A percentile compares a stretch with the other conserved stretches of the same genome.
Evolutionary conservation across 2,888 invertebrate species (phyloP).

Genomic region (Noctua comes): DNA sequence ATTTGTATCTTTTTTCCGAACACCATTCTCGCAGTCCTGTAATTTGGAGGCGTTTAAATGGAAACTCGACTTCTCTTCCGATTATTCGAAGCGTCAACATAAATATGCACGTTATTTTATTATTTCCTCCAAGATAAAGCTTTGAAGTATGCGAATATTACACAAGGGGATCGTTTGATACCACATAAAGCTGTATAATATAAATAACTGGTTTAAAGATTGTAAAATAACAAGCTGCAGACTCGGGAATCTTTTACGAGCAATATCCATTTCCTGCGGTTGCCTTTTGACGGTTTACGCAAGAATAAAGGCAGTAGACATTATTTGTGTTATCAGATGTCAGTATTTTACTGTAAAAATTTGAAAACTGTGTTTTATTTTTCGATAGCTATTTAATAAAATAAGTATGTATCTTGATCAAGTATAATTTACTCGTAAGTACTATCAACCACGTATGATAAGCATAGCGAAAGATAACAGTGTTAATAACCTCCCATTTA

Average conservation of each 20-base stretch:
- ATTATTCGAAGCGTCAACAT: conserved; percentile 28
- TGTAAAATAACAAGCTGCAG: conserved; percentile 45
- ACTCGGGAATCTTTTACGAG: conserved; percentile 39
- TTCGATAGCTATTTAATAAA: background rate
- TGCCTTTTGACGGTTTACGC: conserved; percentile 26
- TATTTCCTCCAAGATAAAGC: conserved; percentile 28
- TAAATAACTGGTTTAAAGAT: conserved; percentile 27
- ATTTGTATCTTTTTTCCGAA: conserved; percentile 28
- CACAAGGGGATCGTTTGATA: conserved; percentile 31
- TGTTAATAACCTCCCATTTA: background rate
- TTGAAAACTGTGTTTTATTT: background rate
- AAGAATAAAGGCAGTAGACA: conserved; percentile 14
- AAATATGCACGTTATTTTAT: conserved; percentile 52
- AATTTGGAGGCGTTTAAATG: conserved; percentile 36
- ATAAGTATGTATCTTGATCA: background rate
- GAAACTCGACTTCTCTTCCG: conserved; percentile 25
- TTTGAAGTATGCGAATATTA: conserved; percentile 48
- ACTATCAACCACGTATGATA: background rate
- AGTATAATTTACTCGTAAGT: background rate
- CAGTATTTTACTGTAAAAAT: conserved; percentile 3
- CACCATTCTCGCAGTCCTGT: conserved; percentile 22
- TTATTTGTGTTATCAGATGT: conserved; percentile 23
- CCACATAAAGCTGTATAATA: conserved; percentile 16
- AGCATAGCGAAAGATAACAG: background rate
- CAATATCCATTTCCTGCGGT: conserved; percentile 40